These are phyloP conservation scores for Ochropleura plecta DNA, from an alignment of 2,888 invertebrate species.

Conservation along the genomic window DNA sequence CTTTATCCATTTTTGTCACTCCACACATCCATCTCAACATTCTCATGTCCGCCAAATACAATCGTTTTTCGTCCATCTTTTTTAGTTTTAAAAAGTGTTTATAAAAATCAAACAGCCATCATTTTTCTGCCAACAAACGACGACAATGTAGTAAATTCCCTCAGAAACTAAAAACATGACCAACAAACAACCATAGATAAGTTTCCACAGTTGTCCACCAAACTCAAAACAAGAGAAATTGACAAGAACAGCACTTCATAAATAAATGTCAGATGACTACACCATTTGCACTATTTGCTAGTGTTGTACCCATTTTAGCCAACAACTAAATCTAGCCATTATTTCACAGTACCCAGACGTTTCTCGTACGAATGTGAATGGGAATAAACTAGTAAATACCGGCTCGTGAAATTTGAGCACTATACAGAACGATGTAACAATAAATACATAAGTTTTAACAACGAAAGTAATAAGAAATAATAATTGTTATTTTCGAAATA, in stretches of 20 bases:
- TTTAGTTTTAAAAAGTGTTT: too few relatives aligned
- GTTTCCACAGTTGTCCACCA: conserved; percentile 29
- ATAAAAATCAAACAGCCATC: not conserved
- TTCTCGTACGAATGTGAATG: conserved; percentile 57
- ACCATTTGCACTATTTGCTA: conserved; percentile 49
- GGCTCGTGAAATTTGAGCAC: conserved; percentile 63
- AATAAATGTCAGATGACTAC: conserved; percentile 56
- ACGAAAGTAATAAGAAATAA: too few relatives aligned
- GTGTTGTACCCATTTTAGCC: conserved; percentile 60
- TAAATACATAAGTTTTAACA: too few relatives aligned
- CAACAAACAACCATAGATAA: conserved; percentile 8
- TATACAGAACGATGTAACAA: too few relatives aligned
- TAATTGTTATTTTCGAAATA: too few relatives aligned
- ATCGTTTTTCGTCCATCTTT: too few relatives aligned
- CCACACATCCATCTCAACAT: too few relatives aligned
- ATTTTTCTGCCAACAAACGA: not conserved
- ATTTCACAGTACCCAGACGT: conserved; percentile 58
- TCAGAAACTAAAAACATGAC: not conserved
- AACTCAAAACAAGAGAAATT: conserved; percentile 46
- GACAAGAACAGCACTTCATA: conserved; percentile 47
- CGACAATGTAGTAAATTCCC: not conserved
- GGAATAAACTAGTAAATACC: conserved; percentile 64
- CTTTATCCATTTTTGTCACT: too few relatives aligned
- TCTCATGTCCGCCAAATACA: too few relatives aligned
- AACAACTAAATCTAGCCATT: conserved; percentile 68